phyloP scores from a whole-genome alignment of 1,140 invertebrate species.

The Littorina saxatilis region DNA sequence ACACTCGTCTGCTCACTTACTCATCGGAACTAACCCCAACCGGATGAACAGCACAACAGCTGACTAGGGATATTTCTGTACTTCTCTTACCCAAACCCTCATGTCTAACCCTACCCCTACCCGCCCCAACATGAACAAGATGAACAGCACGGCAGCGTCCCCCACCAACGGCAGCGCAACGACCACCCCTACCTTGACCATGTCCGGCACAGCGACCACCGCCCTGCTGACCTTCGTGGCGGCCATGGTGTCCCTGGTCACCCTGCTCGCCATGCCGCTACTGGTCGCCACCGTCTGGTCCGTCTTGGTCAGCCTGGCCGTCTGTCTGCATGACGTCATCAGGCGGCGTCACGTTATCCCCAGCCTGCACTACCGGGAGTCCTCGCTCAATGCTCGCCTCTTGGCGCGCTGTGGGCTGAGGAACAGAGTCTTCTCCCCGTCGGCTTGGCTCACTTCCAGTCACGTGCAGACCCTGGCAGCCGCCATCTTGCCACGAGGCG shows the following conservation, averaged over 20 bases:
- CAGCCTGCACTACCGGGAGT: slow-evolving; percentile 58
- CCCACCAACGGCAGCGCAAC: not conserved
- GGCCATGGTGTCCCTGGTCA: slow-evolving; percentile 32
- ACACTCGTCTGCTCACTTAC: too few relatives aligned
- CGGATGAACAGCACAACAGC: not conserved
- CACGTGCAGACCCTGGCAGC: slow-evolving; percentile 62
- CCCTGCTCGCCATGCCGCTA: slow-evolving; percentile 28
- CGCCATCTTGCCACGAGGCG: slow-evolving; percentile 36
- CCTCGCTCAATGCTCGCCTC: slow-evolving; percentile 52
- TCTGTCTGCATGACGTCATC: slow-evolving; percentile 44
- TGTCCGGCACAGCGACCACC: not conserved
- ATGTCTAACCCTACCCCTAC: not conserved
- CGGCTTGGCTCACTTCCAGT: slow-evolving; percentile 45
- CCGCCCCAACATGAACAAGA: not conserved
- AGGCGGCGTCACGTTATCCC: slow-evolving; percentile 37
- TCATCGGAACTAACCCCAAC: not conserved
- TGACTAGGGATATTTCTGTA: not conserved
- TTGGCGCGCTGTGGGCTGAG: slow-evolving; percentile 50
- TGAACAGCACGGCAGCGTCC: not conserved
- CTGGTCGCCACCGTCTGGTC: slow-evolving; percentile 44
- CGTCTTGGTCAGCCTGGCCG: slow-evolving; percentile 34
- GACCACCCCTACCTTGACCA: not conserved
- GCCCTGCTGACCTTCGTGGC: not conserved
- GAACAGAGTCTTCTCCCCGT: slow-evolving; percentile 49
- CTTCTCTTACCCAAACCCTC: not conserved